Percentiles rank a stretch among this genome's conserved stretches.
These are phyloP conservation scores for Thinocorus orbignyianus DNA, from an alignment of 2,113 vertebrate genomes.

Conservation along the genomic window DNA sequence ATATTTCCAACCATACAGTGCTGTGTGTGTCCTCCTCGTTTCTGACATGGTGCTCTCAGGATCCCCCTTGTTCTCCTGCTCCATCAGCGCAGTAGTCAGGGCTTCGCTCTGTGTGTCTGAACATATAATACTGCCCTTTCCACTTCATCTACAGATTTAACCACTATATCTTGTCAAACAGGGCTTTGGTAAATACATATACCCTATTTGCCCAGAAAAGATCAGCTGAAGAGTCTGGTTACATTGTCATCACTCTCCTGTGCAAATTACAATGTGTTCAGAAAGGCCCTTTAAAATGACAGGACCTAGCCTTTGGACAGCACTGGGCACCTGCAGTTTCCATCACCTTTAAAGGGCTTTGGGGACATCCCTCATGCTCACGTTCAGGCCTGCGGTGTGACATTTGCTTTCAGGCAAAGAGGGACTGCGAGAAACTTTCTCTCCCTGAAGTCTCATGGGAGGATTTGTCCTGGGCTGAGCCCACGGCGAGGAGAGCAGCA, in stretches of 20 bases:
- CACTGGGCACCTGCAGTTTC: neutral
- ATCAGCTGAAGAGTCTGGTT: neutral
- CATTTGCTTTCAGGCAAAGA: neutral
- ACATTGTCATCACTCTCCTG: neutral
- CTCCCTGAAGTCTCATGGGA: neutral
- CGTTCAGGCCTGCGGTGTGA: neutral
- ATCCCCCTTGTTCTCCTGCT: neutral
- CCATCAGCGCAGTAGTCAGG: neutral
- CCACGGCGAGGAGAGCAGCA: neutral
- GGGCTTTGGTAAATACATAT: neutral
- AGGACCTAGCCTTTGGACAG: neutral
- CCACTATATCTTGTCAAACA: neutral
- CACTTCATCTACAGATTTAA: neutral
- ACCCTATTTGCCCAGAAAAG: neutral
- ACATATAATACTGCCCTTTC: neutral
- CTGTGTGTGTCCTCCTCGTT: neutral
- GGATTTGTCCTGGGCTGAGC: neutral
- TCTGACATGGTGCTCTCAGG: neutral
- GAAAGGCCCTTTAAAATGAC: neutral
- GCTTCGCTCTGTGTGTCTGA: neutral
- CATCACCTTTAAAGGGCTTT: neutral
- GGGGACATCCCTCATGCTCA: accelerated
- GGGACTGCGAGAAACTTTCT: neutral
- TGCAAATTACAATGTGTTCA: neutral
- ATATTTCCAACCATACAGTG: neutral